Percentiles rank a stretch among this genome's conserved stretches.
Conservation (phyloP, 2,113 vertebrate species). For the Protobothrops flavoviridis region DNA sequence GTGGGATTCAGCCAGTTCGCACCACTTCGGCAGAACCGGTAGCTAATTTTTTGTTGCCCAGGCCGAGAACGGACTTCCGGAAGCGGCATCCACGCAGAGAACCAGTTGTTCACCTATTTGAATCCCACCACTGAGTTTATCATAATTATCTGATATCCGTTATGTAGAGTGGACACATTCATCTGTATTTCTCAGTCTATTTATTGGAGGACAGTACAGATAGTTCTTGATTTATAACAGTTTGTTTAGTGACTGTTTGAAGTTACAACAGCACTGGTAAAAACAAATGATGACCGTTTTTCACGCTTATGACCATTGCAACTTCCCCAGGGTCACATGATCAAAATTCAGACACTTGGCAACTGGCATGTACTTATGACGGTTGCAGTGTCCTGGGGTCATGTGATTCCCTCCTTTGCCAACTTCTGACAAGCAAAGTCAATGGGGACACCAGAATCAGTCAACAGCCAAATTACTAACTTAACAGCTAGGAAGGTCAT, state of each 20-base stretch:
- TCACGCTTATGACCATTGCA: background rate
- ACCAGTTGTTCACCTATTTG: too few species aligned
- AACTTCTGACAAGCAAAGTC: background rate
- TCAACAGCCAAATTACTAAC: background rate
- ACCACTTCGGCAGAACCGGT: too few species aligned
- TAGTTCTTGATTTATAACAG: background rate
- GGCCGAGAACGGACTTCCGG: too few species aligned
- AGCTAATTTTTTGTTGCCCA: too few species aligned
- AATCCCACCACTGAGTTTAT: background rate
- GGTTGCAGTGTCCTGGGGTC: background rate
- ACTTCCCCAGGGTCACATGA: background rate
- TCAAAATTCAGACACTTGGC: background rate
- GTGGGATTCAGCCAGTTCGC: too few species aligned
- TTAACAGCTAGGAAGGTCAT: background rate
- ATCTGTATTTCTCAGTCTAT: background rate
- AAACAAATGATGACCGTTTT: background rate
- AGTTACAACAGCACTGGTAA: background rate
- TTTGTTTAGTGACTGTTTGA: background rate
- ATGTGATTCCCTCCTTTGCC: background rate
- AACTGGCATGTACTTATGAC: background rate
- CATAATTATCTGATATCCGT: background rate
- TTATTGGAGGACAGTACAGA: background rate
- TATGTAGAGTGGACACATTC: background rate
- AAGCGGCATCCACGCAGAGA: too few species aligned
- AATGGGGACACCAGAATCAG: background rate